Evolutionary conservation across 2,888 invertebrate species (phyloP).

Genomic region (Monopis laevigella): DNA sequence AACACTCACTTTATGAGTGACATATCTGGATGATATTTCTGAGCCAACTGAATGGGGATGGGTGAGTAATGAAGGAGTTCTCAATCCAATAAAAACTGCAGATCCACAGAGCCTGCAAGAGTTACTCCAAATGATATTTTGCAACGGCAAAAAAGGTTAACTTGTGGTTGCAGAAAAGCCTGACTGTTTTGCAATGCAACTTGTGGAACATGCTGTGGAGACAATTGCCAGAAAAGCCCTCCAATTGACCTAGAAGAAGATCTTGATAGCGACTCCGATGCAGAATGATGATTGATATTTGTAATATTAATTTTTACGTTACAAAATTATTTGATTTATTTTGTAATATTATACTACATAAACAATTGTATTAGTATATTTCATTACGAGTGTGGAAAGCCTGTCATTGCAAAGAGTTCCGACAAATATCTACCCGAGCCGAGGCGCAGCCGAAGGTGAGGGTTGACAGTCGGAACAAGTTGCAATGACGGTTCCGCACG

Average conservation of each 20-base stretch:
- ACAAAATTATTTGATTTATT: slow-evolving; percentile 6
- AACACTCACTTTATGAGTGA: no score
- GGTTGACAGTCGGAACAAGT: no score
- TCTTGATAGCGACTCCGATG: slow-evolving; percentile 4
- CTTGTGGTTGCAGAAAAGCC: slow-evolving; percentile 6
- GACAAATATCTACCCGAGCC: no score
- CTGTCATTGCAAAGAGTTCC: no score
- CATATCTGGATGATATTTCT: no score
- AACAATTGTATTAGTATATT: no score
- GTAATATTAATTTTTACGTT: slow-evolving; percentile 6
- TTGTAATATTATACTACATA: slow-evolving; percentile 4
- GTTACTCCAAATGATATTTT: slow-evolving; percentile 3
- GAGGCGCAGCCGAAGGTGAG: no score
- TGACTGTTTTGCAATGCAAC: slow-evolving; percentile 8
- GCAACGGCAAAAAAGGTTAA: neutral
- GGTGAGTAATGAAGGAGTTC: neutral
- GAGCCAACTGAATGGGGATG: neutral
- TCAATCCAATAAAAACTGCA: slow-evolving; percentile 1
- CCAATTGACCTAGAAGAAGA: slow-evolving; percentile 6
- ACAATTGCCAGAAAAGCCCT: slow-evolving; percentile 6
- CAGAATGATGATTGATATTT: slow-evolving; percentile 6
- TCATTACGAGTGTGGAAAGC: no score
- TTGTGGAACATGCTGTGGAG: slow-evolving; percentile 5
- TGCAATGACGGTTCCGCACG: no score
- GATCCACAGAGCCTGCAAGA: neutral